Base-by-base conservation (phyloP, 2,797 vertebrate genomes). In the Myoxocephalus aenaeus region DNA sequence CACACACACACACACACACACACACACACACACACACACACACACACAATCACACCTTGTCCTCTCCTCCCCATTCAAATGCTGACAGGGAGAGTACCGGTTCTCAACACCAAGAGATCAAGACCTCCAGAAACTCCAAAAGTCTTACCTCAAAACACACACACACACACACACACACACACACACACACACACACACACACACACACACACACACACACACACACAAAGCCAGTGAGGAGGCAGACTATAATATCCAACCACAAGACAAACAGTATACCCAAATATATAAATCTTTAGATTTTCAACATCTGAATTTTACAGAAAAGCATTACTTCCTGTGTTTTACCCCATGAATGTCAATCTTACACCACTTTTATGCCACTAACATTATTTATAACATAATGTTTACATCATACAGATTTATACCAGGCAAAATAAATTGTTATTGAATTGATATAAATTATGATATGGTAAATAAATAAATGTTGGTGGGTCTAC, bases 11-110 rank as follows among this genome's bases (percentile, higher is more conserved):
- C 70, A 54, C 65, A 73, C 50, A 44, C 62, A 38, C 56, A 56
- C 70, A 27, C 46, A 40, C 68, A 65, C 14, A 32, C 65, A 71
- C 50, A 34, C 71, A 57, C 59, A 58, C 75, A 76, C 73, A 61
- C 70, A 70, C 40, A 56, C 42, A 72, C 74, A 70, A 64, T 81
- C 78, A 70, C 80, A 83, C 70, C 38, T 72, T 85, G 57, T 82
- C 25, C 78, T 73, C 46, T 48, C 46, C 18, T 40, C 59, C 74
- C 74, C 70, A 81, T 80, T 84, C 75, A 86, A 65, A 83, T 61
- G 14, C 76, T 64, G 70, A 82, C 42, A 81, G 42, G 62, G 71
- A 70, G 77, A 77, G 32, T 57, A 75, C 66, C 10, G 5, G 56
- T 56, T 76, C 71, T 83, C 44, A 78, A 77, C 76, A 74, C 65